phyloP scores from a whole-genome alignment of 2,888 invertebrate species.

The Apotomis turbidana region DNA sequence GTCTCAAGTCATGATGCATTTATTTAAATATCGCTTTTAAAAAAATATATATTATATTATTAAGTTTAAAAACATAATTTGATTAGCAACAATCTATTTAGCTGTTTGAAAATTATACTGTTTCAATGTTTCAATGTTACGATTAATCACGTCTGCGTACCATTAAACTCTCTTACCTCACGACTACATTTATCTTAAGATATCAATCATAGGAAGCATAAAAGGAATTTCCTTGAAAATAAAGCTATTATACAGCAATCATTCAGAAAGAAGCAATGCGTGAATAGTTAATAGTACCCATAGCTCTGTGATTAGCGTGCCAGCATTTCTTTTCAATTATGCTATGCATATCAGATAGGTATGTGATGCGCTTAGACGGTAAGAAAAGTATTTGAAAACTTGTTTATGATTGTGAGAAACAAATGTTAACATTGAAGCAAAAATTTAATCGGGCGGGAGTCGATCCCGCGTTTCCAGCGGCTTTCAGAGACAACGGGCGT shows the following conservation, averaged over 20 bases:
- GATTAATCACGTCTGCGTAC: too few species aligned
- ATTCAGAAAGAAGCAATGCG: slow-evolving; percentile 2
- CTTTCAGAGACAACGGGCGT: too few species aligned
- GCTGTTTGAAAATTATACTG: too few species aligned
- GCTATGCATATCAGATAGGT: slow-evolving; percentile 20
- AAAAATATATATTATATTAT: too few species aligned
- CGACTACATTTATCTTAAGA: neutral
- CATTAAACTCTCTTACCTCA: too few species aligned
- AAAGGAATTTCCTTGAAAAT: slow-evolving; percentile 24
- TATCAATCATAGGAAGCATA: slow-evolving; percentile 6
- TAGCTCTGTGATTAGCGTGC: slow-evolving; percentile 20
- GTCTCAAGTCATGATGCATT: too few species aligned
- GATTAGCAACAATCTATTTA: too few species aligned
- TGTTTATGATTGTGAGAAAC: slow-evolving; percentile 15
- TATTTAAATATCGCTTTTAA: too few species aligned
- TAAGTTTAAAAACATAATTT: too few species aligned
- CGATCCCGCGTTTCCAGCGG: too few species aligned
- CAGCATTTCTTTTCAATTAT: slow-evolving; percentile 34
- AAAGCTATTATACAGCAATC: slow-evolving; percentile 6
- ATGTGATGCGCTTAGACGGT: slow-evolving; percentile 3
- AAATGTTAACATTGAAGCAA: neutral
- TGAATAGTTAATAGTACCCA: slow-evolving; percentile 23
- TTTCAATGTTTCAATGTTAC: too few species aligned
- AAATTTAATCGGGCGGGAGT: too few species aligned
- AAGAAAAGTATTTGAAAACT: slow-evolving; percentile 17